A percentile compares a stretch with the other conserved stretches of the same genome.
Evolutionary conservation across 1,140 invertebrate genomes (phyloP).

Genomic region (Danaus plexippus): DNA sequence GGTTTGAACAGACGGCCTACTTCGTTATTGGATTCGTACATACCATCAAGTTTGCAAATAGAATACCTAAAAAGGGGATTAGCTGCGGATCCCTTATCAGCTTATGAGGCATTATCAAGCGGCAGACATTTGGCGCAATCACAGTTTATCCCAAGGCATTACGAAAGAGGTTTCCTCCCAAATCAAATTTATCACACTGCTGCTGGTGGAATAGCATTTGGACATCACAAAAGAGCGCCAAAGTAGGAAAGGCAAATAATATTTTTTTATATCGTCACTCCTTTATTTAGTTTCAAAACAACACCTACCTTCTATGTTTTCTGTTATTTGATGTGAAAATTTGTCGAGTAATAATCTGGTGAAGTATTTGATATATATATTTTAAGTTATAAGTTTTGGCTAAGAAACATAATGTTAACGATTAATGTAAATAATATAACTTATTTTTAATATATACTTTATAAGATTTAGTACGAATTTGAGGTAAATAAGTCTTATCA

Average conservation of each 20-base stretch:
- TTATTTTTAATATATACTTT: too few species aligned
- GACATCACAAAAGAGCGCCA: conserved; percentile 57
- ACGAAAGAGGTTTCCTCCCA: conserved; percentile 64
- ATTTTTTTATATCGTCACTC: too few species aligned
- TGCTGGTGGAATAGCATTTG: conserved; percentile 49
- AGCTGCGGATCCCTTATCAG: conserved; percentile 54
- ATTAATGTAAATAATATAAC: too few species aligned
- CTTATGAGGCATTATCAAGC: conserved; percentile 59
- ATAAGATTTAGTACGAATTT: too few species aligned
- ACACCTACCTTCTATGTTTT: too few species aligned
- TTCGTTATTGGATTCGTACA: conserved; percentile 65
- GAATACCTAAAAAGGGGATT: conserved; percentile 66
- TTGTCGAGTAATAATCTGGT: too few species aligned
- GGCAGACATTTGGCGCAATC: conserved; percentile 34
- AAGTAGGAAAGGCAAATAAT: conserved; percentile 31
- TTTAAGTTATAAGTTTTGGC: too few species aligned
- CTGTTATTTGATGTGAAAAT: too few species aligned
- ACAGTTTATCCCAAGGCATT: conserved; percentile 42
- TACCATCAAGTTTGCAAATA: conserved; percentile 62
- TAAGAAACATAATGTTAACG: too few species aligned
- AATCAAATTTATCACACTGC: conserved; percentile 68
- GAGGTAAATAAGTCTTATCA: too few species aligned
- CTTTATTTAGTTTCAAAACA: too few species aligned
- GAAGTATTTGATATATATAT: too few species aligned
- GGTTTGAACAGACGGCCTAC: conserved; percentile 52